These are phyloP conservation scores for Craniophora ligustri DNA, from an alignment of 2,888 invertebrate species.

Conservation along the genomic window DNA sequence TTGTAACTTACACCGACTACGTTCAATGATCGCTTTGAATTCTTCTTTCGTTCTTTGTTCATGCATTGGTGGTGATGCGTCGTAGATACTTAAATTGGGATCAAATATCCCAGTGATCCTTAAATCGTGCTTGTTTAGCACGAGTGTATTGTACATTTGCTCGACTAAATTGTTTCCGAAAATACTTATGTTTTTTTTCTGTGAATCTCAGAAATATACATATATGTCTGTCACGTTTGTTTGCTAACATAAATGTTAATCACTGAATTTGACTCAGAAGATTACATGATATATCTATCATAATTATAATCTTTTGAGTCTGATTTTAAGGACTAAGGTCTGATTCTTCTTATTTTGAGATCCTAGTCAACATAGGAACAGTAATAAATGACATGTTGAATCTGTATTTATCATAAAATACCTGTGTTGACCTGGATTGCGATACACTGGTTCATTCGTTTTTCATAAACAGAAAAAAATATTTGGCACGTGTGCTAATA, in stretches of 20 bases:
- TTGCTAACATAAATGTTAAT: too few relatives aligned
- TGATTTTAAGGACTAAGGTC: too few relatives aligned
- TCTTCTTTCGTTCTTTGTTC: constrained; percentile 65
- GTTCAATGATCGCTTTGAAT: constrained; percentile 74
- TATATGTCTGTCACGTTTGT: too few relatives aligned
- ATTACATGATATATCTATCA: too few relatives aligned
- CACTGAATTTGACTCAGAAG: too few relatives aligned
- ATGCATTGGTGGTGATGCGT: constrained; percentile 34
- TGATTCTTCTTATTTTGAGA: too few relatives aligned
- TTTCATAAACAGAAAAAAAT: constrained; percentile 1
- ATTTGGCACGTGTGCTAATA: constrained; percentile 3
- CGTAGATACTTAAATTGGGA: constrained; percentile 31
- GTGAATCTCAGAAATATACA: too few relatives aligned
- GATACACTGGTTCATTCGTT: background rate
- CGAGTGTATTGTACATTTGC: constrained; percentile 5
- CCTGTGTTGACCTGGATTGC: background rate
- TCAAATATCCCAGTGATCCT: constrained; percentile 21
- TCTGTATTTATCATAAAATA: background rate
- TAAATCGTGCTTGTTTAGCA: constrained; percentile 8
- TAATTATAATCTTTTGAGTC: too few relatives aligned
- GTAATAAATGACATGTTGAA: too few relatives aligned
- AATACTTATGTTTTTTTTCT: too few relatives aligned
- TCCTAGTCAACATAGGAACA: too few relatives aligned
- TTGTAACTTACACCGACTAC: constrained; percentile 76
- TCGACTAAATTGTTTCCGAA: background rate